Base-by-base conservation (phyloP, 2,888 invertebrate species). In the Papilio elwesi region DNA sequence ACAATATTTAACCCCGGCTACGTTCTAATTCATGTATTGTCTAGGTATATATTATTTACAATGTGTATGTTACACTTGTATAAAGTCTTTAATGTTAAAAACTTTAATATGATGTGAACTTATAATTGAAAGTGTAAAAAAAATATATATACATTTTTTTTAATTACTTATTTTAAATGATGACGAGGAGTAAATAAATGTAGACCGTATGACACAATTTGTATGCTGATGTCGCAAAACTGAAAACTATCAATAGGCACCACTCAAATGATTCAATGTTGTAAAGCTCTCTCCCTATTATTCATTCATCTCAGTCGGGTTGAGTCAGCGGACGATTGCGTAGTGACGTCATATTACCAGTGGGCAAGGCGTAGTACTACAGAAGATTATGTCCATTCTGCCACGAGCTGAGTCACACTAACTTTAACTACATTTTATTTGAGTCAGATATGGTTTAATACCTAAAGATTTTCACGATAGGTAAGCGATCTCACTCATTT, bases 341-440 rank as follows among this genome's bases (percentile, higher is more conserved):
- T 26, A 26, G 26, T 90, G 88, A 90, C 90, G 89, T 87, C 88
- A 89, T 82, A 77, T 73, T 76, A 79, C 75, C 80, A 82, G 80
- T 84, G 83, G 84, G 82, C 84, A 84, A 79, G 26, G 26, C 76
- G 78, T 82, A 81, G 81, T 85, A 85, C 76, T 69, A 75, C 74
- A 76, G 74, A 76, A 75, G 74, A 78, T 76, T 74, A 76, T 78
- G 79, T 78, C 78, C 78, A 77, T 82, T 82, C 80, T 81, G 79
- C 77, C 68, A 79, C 77, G 73, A 78, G 78, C 82, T 90, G 90
- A 89, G 75, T 87, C 87, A 88, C 78, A 78, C 5, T 43, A 62
- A 55, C 66, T 66, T 70, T 57, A 55, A 49, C 57, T 55, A 48
- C n/a, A 16, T 38, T 59, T 64, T 68, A 70, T 66, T 65, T 59